These are phyloP conservation scores for Hippotragus niger DNA, from an alignment of 2,113 vertebrate species.

Conservation along the genomic window DNA sequence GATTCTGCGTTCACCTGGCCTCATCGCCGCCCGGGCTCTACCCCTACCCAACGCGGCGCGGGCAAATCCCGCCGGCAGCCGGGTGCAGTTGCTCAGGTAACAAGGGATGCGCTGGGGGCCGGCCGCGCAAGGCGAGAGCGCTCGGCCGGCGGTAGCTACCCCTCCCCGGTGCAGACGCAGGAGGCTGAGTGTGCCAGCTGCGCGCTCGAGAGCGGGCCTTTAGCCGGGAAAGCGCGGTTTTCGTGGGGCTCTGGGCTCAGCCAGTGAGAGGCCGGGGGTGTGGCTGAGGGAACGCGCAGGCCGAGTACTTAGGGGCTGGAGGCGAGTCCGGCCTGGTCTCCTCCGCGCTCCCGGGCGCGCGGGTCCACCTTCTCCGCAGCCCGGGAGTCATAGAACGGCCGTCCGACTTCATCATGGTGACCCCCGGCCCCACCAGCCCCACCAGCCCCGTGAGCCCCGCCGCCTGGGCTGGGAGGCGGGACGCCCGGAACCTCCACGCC, in stretches of 20 bases:
- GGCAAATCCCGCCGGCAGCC: not conserved
- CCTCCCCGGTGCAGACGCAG: rapidly evolving
- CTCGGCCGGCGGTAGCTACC: not conserved
- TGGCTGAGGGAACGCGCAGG: not conserved
- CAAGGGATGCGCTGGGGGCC: not conserved
- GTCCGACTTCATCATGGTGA: slow-evolving; percentile 44
- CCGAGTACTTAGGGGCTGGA: not conserved
- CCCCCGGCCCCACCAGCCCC: slow-evolving; percentile 29
- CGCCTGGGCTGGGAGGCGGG: not conserved
- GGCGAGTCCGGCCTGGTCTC: not conserved
- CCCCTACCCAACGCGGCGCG: not conserved
- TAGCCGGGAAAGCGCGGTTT: slow-evolving; percentile 72
- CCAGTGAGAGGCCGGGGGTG: slow-evolving; percentile 66
- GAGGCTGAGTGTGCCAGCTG: not conserved
- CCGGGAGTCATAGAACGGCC: not conserved
- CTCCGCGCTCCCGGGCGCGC: rapidly evolving
- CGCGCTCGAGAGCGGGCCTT: slow-evolving; percentile 66
- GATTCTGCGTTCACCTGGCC: not conserved
- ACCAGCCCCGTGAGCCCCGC: slow-evolving; percentile 18
- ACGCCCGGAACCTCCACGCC: slow-evolving; percentile 60
- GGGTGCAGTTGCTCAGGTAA: slow-evolving; percentile 40
- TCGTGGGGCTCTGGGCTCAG: not conserved
- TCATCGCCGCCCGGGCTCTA: too few relatives aligned
- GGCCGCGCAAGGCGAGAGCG: rapidly evolving
- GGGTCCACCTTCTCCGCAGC: not conserved